Percentiles rank a stretch among this genome's conserved stretches.
Evolutionary conservation across 2,888 invertebrate species (phyloP).

Genomic region (Spilosoma lubricipeda): DNA sequence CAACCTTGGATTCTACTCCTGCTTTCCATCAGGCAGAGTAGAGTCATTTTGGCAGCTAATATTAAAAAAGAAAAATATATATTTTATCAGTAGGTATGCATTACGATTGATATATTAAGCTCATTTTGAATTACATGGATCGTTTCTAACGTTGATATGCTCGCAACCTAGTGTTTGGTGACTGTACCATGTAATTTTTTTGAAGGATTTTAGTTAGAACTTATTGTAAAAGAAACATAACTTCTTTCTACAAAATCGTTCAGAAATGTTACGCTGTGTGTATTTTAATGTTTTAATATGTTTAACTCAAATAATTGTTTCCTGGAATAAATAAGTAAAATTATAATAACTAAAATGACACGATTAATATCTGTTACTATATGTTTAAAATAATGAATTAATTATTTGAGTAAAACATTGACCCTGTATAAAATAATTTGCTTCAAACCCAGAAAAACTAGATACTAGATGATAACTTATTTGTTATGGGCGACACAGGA

Average conservation of each 20-base stretch:
- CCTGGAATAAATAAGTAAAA: neutral
- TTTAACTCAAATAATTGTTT: conserved; percentile 37
- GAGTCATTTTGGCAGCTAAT: too few relatives aligned
- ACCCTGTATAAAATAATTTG: conserved; percentile 24
- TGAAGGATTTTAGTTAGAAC: conserved; percentile 35
- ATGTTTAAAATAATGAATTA: neutral
- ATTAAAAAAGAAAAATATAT: too few relatives aligned
- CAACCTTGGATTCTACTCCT: too few relatives aligned
- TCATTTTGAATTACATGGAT: neutral
- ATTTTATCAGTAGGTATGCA: neutral
- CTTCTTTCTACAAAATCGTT: conserved; percentile 8
- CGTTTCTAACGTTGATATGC: conserved; percentile 30
- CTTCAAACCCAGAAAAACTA: conserved; percentile 33
- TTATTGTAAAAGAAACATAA: neutral
- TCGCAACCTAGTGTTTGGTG: conserved; percentile 72
- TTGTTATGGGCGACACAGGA: conserved; percentile 77
- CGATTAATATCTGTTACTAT: neutral
- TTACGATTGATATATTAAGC: neutral
- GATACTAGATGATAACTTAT: conserved; percentile 61
- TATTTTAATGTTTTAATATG: conserved; percentile 23
- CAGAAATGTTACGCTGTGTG: conserved; percentile 39
- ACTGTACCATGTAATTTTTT: conserved; percentile 60
- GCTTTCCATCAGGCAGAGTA: too few relatives aligned
- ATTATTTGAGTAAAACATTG: conserved; percentile 36
- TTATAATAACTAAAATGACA: neutral